Evolutionary conservation across 2,113 vertebrate species (phyloP).

Genomic region (Cyphomyrus discorhynchus): DNA sequence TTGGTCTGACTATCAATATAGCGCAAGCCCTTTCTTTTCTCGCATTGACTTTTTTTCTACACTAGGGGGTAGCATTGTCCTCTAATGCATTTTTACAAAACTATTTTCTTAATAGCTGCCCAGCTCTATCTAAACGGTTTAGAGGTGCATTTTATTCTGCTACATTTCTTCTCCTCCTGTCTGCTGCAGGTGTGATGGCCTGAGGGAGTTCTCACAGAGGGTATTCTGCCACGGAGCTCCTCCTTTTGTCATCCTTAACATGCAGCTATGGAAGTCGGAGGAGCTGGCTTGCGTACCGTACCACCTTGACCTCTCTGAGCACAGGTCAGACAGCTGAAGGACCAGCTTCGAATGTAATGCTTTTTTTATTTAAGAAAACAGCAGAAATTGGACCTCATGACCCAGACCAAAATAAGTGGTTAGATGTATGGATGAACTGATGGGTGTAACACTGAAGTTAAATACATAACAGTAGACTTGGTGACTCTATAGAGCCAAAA

Average conservation of each 20-base stretch:
- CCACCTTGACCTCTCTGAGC: constrained; percentile 71
- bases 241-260: constrained; percentile 81
- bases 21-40: neutral
- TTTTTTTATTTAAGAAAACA: neutral
- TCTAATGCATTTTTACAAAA: neutral
- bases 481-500: neutral
- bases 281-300: constrained; percentile 80
- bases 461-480: neutral
- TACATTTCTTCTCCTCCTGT: neutral
- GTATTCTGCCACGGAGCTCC: constrained; percentile 76
- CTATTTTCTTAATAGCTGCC: neutral
- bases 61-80: constrained; percentile 2
- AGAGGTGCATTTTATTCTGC: neutral
- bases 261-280: constrained; percentile 84
- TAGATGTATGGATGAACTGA: neutral
- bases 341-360: neutral
- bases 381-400: neutral
- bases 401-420: neutral
- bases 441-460: neutral
- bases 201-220: constrained; percentile 73
- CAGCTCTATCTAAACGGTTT: neutral
- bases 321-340: constrained; percentile 56
- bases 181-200: constrained; percentile 66
- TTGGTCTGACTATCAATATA: neutral
- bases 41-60: neutral